Evolutionary conservation across 2,113 vertebrate genomes (phyloP), one percentile per base, ranked within the genome.

Genomic region (Callionymus lyra): DNA sequence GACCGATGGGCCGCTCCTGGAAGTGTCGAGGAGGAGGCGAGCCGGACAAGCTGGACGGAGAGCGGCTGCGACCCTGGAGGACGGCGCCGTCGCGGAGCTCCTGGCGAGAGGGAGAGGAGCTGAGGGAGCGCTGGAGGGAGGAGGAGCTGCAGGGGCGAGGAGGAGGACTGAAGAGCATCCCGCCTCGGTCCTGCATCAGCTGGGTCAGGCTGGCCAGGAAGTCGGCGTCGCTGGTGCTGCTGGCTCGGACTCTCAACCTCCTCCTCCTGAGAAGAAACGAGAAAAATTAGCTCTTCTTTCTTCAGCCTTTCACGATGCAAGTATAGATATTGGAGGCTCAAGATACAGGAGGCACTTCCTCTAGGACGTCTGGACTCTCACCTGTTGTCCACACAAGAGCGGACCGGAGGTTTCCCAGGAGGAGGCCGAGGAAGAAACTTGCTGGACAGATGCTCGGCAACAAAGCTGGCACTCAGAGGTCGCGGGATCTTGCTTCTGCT

Each of bases 401-500:
- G 90, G 21, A 71, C 56, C 15, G 93, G 90, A 0, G 92, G 92
- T 65, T 90, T 95, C 62, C 94, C 94, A 14, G 92, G 91, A 51
- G 94, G 94, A 12, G 94, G 94, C 8, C 88, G 87, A 68, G 94
- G 94, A 79, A 92, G 70, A 64, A 96, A 93, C 58, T 84, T 88
- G 72, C 84, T 67, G 12, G 85, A 75, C 16, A 89, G 63, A 63
- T 88, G 91, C 66, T 96, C 91, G 10, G 85, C 72, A n/a, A 74
- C 80, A 54, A 87, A 72, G 59, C 87, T 88, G 41, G 88, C 85
- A 44, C 80, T 83, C 31, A 97, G 86, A 4, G 93, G 94, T 53
- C 94, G 87, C 27, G 94, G 94, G 67, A 98, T 97, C 78, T 93
- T 97, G 81, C 94, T 98, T 78, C 84, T 94, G 63, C 91, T 84